Percentiles rank a stretch among this genome's conserved stretches.
phyloP scores from a whole-genome alignment of 2,888 invertebrate species.

The Atethmia centrago region DNA sequence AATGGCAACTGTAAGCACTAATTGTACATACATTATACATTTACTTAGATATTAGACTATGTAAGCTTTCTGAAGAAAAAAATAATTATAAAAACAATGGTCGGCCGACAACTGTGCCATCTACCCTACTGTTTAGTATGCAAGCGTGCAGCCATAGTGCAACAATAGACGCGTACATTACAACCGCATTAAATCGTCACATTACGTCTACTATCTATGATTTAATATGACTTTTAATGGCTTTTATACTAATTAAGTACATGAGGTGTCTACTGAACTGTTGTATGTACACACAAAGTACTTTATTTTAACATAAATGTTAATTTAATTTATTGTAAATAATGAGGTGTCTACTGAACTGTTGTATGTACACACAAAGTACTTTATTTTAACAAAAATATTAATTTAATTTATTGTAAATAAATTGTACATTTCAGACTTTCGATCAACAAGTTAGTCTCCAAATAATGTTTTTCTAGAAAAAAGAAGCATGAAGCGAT shows the following conservation, averaged over 20 bases:
- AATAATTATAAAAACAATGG: not conserved
- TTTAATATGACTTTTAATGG: slow-evolving; percentile 52
- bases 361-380: not conserved
- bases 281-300: not conserved
- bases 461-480: not conserved
- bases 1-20: not conserved
- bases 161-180: slow-evolving; percentile 69
- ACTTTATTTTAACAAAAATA: not conserved
- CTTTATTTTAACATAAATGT: not conserved
- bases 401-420: not conserved
- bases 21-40: no score
- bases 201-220: slow-evolving; percentile 54
- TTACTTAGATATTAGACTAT: not conserved
- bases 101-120: not conserved
- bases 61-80: not conserved
- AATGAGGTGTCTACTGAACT: not conserved
- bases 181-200: slow-evolving; percentile 60
- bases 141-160: slow-evolving; percentile 46
- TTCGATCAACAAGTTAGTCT: not conserved
- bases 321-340: not conserved
- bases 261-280: not conserved
- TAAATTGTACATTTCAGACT: not conserved
- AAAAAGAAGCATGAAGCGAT: no score
- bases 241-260: slow-evolving; percentile 42
- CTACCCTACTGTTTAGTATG: slow-evolving; percentile 61